Evolutionary conservation across 2,888 invertebrate species (phyloP).

Genomic region (Eupithecia centaureata): DNA sequence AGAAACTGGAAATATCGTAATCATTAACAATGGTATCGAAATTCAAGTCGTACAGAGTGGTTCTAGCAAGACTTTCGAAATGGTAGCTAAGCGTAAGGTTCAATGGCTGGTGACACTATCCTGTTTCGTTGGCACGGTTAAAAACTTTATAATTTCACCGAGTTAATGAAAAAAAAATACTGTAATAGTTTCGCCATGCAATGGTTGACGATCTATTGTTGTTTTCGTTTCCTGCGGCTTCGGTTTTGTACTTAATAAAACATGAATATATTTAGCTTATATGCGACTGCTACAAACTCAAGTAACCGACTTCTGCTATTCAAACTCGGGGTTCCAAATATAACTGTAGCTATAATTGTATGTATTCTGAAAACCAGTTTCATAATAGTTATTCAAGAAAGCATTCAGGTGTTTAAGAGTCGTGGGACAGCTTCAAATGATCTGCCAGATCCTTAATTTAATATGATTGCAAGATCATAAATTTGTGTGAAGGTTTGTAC

Average conservation of each 20-base stretch:
- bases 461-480: conserved; percentile 40
- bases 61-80: background rate
- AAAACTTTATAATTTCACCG: too few species aligned
- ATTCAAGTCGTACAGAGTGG: background rate
- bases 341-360: background rate
- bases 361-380: conserved; percentile 4
- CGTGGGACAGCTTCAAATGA: conserved; percentile 34
- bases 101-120: background rate
- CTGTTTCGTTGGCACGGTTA: background rate
- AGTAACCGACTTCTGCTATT: background rate
- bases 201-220: background rate
- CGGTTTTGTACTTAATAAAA: background rate
- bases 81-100: background rate
- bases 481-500: conserved; percentile 37
- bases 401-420: conserved; percentile 17
- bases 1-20: background rate
- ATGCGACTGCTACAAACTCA: background rate
- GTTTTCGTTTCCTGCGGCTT: background rate
- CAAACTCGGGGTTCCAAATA: background rate
- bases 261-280: background rate
- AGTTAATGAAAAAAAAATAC: too few species aligned
- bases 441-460: conserved; percentile 40
- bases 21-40: conserved; percentile 11
- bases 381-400: conserved; percentile 20
- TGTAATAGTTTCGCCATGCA: too few species aligned